Evolutionary conservation across 2,888 invertebrate species (phyloP).

Genomic region (Euzophera pinguis): DNA sequence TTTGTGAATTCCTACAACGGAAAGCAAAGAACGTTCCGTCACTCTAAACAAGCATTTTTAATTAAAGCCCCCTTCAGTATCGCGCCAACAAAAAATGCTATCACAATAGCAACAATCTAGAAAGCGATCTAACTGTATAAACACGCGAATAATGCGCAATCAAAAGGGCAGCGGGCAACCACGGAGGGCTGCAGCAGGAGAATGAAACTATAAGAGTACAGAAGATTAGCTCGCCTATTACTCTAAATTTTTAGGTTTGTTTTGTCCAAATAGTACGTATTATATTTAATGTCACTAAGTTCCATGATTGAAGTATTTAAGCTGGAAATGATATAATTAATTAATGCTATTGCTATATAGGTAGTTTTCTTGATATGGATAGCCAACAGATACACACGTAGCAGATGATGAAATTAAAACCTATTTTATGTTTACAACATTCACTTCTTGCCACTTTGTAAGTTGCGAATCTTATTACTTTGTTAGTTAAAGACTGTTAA

Average conservation of each 20-base stretch:
- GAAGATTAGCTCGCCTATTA: neutral
- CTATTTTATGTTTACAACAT: too few species aligned
- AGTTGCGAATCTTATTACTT: too few species aligned
- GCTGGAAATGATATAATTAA: too few species aligned
- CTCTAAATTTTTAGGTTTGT: neutral
- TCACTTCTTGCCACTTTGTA: too few species aligned
- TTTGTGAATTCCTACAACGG: constrained; percentile 17
- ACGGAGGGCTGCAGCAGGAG: constrained; percentile 53
- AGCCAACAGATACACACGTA: too few species aligned
- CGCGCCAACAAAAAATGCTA: constrained; percentile 63
- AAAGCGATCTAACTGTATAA: constrained; percentile 78
- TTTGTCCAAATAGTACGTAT: too few species aligned
- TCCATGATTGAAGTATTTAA: too few species aligned
- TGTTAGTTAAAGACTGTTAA: too few species aligned
- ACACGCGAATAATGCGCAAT: constrained; percentile 77
- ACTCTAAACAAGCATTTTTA: constrained; percentile 67
- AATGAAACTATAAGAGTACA: neutral
- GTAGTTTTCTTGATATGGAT: too few species aligned
- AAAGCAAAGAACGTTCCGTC: constrained; percentile 44
- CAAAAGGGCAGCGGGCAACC: constrained; percentile 72
- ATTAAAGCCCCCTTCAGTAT: constrained; percentile 71
- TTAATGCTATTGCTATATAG: too few species aligned
- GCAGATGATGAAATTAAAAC: too few species aligned
- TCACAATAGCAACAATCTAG: constrained; percentile 78
- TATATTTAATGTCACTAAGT: too few species aligned